These are phyloP conservation scores for Fulmarus glacialis DNA, from an alignment of 2,113 vertebrate species.

Conservation along the genomic window DNA sequence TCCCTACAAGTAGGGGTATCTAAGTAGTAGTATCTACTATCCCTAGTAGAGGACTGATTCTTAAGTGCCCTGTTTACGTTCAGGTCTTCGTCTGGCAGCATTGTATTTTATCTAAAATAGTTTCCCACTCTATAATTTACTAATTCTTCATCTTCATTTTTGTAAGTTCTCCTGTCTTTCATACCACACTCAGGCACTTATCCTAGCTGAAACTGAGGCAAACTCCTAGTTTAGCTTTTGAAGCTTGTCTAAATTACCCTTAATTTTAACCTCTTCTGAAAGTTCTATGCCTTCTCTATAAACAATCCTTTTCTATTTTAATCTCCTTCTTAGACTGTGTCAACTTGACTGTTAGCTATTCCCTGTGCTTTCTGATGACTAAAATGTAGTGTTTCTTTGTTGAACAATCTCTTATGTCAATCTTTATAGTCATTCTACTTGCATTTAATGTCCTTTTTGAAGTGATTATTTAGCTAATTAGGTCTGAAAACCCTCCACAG, in stretches of 20 bases:
- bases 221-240: not conserved
- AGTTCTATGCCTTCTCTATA: not conserved
- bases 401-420: not conserved
- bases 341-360: not conserved
- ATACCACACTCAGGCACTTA: not conserved
- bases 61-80: not conserved
- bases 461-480: conserved; percentile 31
- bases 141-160: not conserved
- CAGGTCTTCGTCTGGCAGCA: not conserved
- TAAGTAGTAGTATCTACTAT: not conserved
- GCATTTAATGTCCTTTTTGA: not conserved
- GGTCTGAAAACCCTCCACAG: not conserved
- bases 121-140: not conserved
- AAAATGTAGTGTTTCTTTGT: not conserved
- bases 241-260: not conserved
- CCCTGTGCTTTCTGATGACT: not conserved
- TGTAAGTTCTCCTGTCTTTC: not conserved
- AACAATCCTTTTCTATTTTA: not conserved
- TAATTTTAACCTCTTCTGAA: not conserved
- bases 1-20: not conserved
- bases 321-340: not conserved
- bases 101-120: not conserved
- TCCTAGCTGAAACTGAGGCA: not conserved
- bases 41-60: not conserved
- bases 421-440: not conserved